Conservation (phyloP, 2,113 vertebrate genomes). For the Ardeotis arabs region DNA sequence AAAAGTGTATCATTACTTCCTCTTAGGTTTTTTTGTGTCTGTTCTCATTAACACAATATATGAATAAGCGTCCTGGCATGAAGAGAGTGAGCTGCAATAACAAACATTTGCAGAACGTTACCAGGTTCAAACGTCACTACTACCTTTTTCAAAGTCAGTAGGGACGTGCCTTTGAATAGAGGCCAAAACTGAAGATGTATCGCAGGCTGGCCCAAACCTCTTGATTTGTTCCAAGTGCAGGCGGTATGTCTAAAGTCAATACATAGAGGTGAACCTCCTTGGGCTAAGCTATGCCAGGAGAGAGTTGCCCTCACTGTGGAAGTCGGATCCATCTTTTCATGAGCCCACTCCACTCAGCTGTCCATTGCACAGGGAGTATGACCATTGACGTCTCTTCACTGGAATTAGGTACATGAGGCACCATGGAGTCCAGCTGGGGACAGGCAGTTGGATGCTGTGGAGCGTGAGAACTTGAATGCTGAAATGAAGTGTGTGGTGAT, state of each 20-base stretch:
- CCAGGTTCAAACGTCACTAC: neutral
- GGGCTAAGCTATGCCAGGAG: neutral
- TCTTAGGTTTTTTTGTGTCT: neutral
- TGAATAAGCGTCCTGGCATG: neutral
- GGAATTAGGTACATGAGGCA: neutral
- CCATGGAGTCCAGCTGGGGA: rapidly evolving
- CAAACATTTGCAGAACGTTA: neutral
- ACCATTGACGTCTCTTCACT: neutral
- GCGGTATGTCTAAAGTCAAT: neutral
- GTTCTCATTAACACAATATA: neutral
- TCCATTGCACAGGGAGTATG: neutral
- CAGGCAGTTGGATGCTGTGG: neutral
- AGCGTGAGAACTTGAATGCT: neutral
- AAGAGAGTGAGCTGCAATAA: neutral
- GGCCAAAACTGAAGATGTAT: neutral
- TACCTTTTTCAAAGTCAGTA: neutral
- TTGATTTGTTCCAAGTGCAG: neutral
- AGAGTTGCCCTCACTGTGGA: neutral
- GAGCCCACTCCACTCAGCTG: neutral
- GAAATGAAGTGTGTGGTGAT: neutral
- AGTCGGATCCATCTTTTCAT: rapidly evolving
- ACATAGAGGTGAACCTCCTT: neutral
- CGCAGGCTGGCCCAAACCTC: neutral
- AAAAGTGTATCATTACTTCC: neutral
- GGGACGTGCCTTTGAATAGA: neutral